Evolutionary conservation across 2,888 invertebrate species (phyloP).

Genomic region (Yponomeuta cagnagella): DNA sequence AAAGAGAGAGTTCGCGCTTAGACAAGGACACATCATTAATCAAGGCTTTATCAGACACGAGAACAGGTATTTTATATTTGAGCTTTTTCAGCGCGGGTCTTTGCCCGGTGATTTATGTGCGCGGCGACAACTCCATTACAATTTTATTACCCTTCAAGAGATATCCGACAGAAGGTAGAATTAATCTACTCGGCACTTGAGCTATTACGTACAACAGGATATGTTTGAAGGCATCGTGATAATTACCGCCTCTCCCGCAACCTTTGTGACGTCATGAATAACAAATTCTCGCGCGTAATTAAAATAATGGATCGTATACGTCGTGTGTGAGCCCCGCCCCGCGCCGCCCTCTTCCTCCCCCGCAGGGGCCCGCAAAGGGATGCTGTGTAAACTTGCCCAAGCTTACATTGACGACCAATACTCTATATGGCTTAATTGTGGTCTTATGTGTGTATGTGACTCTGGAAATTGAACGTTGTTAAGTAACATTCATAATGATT

Average conservation of each 20-base stretch:
- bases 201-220: neutral
- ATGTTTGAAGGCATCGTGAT: neutral
- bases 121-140: constrained; percentile 2
- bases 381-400: too few species aligned
- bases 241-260: constrained; percentile 4
- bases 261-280: constrained; percentile 4
- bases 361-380: too few species aligned
- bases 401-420: too few species aligned
- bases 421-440: too few species aligned
- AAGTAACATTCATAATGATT: too few species aligned
- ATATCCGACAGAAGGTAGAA: neutral
- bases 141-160: constrained; percentile 1
- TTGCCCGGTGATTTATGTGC: neutral
- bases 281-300: neutral
- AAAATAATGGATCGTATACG: constrained; percentile 7
- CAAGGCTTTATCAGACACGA: constrained; percentile 2
- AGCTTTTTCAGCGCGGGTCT: neutral
- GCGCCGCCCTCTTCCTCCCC: too few species aligned
- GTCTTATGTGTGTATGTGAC: too few species aligned
- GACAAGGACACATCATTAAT: neutral
- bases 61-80: constrained; percentile 3
- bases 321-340: neutral
- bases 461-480: too few species aligned
- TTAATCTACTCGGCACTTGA: neutral
- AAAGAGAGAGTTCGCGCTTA: neutral